Evolutionary conservation across 2,113 vertebrate genomes (phyloP).

Genomic region (Cinclus cinclus): DNA sequence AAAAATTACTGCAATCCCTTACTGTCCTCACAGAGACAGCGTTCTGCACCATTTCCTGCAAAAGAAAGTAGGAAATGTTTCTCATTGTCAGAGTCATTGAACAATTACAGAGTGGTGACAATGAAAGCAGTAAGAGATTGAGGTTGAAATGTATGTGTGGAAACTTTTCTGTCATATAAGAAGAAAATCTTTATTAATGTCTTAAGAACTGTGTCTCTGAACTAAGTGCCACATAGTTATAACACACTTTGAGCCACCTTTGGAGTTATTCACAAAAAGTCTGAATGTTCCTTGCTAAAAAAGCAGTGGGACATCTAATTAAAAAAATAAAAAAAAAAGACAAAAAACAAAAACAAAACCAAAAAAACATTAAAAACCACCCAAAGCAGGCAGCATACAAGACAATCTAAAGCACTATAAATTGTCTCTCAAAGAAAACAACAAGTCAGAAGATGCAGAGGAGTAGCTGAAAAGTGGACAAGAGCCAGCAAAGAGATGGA

Average conservation of each 20-base stretch:
- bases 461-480: conserved; percentile 35
- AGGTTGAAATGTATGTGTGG: not conserved
- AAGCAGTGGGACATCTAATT: not conserved
- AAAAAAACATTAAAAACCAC: not conserved
- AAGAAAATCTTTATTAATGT: not conserved
- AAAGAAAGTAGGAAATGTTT: not conserved
- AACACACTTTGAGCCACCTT: not conserved
- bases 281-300: not conserved
- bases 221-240: not conserved
- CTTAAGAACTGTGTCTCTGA: not conserved
- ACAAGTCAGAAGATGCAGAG: conserved; percentile 8
- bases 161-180: not conserved
- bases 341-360: not conserved
- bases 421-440: not conserved
- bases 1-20: not conserved
- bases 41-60: not conserved
- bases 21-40: not conserved
- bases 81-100: not conserved
- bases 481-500: conserved; percentile 32
- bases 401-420: not conserved
- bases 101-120: not conserved
- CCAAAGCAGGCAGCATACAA: not conserved
- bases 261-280: not conserved
- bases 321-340: not conserved
- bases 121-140: not conserved